A percentile compares a stretch with the other conserved stretches of the same genome.
phyloP scores from a whole-genome alignment of 2,113 vertebrate genomes.

The Phodopus roborovskii region DNA sequence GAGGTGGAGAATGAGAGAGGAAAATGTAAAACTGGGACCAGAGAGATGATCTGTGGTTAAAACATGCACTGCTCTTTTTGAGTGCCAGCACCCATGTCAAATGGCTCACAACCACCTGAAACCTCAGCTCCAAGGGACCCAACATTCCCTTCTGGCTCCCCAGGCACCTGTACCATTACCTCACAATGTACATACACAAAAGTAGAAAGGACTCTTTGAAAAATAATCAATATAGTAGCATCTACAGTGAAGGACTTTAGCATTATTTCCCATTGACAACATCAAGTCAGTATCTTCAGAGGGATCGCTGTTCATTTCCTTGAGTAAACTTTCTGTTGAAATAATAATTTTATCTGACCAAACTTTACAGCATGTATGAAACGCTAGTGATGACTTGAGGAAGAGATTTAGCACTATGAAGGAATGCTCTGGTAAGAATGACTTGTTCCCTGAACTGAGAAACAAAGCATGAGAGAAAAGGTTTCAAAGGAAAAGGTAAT shows the following conservation, averaged over 20 bases:
- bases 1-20: not conserved
- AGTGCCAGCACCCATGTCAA: not conserved
- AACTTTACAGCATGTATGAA: conserved; percentile 55
- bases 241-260: not conserved
- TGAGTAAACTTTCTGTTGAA: conserved; percentile 14
- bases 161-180: not conserved
- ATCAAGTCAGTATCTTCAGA: not conserved
- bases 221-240: not conserved
- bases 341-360: not conserved
- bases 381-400: conserved; percentile 41
- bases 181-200: not conserved
- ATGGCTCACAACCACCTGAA: not conserved
- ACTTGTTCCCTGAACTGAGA: not conserved
- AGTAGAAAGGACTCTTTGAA: not conserved
- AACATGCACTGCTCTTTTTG: not conserved
- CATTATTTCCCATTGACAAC: not conserved
- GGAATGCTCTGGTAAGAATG: conserved; percentile 41
- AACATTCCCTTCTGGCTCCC: not conserved
- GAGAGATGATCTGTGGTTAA: not conserved
- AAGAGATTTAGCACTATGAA: not conserved
- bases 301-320: not conserved
- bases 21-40: not conserved
- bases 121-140: not conserved
- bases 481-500: conserved; percentile 9
- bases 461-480: not conserved